A percentile compares a stretch with the other conserved stretches of the same genome.
phyloP scores from a whole-genome alignment of 1,140 invertebrate genomes.

The Cotesia vestalis region DNA sequence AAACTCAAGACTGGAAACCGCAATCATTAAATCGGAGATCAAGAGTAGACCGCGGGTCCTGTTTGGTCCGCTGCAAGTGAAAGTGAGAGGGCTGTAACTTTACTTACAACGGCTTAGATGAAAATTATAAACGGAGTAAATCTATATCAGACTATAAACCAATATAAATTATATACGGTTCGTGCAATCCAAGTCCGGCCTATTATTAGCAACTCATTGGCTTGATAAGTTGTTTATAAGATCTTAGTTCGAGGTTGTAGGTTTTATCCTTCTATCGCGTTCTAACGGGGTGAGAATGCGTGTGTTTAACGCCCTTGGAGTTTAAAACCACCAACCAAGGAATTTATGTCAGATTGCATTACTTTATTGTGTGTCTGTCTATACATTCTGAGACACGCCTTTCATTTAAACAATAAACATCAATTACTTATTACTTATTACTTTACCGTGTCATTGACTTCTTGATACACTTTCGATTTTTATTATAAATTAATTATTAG shows the following conservation, averaged over 20 bases:
- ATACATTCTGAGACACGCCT: conserved; percentile 3
- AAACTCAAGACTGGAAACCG: neutral
- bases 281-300: neutral
- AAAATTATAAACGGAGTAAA: conserved; percentile 26
- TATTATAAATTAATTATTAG: neutral
- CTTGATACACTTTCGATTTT: conserved; percentile 5
- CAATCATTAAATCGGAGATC: conserved; percentile 44
- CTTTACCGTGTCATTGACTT: conserved; percentile 7
- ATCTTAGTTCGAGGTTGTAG: too few species aligned
- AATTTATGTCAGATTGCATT: conserved; percentile 20
- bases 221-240: neutral
- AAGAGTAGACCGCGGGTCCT: conserved; percentile 34
- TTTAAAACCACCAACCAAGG: neutral
- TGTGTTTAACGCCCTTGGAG: neutral
- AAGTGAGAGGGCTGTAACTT: conserved; percentile 53
- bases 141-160: conserved; percentile 41
- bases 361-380: too few species aligned
- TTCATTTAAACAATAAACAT: conserved; percentile 9
- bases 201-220: neutral
- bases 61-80: conserved; percentile 51
- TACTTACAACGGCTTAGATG: conserved; percentile 24
- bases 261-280: neutral
- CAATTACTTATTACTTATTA: neutral
- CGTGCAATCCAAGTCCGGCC: too few species aligned
- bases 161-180: too few species aligned